These are phyloP conservation scores for Charina bottae DNA, from an alignment of 2,113 vertebrate genomes.

Conservation along the genomic window DNA sequence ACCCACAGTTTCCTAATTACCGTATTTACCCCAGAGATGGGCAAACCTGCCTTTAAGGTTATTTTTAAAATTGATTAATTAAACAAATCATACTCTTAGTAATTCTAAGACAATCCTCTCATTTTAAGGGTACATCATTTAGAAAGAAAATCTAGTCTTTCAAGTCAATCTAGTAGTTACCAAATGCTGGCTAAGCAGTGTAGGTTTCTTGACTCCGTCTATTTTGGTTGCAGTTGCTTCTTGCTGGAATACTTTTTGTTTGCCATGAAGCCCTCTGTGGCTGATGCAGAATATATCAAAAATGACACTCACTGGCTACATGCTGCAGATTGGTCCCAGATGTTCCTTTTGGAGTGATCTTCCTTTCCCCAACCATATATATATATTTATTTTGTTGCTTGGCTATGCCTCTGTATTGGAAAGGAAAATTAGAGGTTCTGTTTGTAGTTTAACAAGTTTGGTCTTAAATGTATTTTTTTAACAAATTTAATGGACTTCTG, in stretches of 20 bases:
- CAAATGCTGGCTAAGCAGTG: slow-evolving; percentile 19
- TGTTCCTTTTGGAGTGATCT: slow-evolving; percentile 64
- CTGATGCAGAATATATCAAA: slow-evolving; percentile 70
- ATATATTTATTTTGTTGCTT: too few relatives aligned
- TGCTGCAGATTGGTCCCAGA: slow-evolving; percentile 71
- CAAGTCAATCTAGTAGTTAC: slow-evolving; percentile 40
- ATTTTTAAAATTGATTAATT: not conserved
- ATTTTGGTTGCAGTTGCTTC: slow-evolving; percentile 47
- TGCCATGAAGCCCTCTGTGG: slow-evolving; percentile 19
- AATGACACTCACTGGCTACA: slow-evolving; percentile 73
- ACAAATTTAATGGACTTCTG: slow-evolving; percentile 30
- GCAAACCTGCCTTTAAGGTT: not conserved
- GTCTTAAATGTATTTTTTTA: slow-evolving; percentile 55
- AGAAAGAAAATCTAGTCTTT: not conserved
- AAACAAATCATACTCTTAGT: not conserved
- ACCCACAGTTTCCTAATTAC: slow-evolving; percentile 43
- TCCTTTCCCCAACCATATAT: slow-evolving; percentile 35
- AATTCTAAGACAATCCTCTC: not conserved
- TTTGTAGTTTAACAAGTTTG: slow-evolving; percentile 63
- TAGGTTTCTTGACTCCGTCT: slow-evolving; percentile 35
- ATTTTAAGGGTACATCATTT: not conserved
- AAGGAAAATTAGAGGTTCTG: slow-evolving; percentile 70
- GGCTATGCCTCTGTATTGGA: slow-evolving; percentile 65
- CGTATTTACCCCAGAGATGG: not conserved
- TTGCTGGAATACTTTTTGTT: slow-evolving; percentile 51